Conservation (phyloP, 2,888 invertebrate genomes). For the Plemyria rubiginata region DNA sequence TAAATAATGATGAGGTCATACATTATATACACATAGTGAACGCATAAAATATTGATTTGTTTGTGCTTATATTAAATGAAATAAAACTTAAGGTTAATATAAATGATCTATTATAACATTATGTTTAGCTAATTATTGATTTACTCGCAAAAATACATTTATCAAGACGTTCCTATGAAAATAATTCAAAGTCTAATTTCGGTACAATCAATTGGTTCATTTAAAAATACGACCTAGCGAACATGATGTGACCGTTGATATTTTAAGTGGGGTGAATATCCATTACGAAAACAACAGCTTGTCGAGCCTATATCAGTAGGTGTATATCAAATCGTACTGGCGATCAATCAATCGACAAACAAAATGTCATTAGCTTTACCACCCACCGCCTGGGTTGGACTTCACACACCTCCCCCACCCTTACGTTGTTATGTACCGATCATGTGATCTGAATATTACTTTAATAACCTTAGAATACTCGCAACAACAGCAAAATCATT, state of each 20-base stretch:
- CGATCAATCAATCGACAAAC: constrained; percentile 54
- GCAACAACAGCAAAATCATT: too few relatives aligned
- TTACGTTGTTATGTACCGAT: constrained; percentile 15
- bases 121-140: too few relatives aligned
- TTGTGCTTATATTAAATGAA: too few relatives aligned
- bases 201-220: too few relatives aligned
- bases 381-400: constrained; percentile 37
- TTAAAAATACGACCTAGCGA: not conserved
- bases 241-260: not conserved
- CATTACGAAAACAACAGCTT: not conserved
- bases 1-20: too few relatives aligned
- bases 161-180: too few relatives aligned
- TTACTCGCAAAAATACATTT: too few relatives aligned
- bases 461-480: not conserved
- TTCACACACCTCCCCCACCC: constrained; percentile 21
- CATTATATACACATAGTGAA: too few relatives aligned
- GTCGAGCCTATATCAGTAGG: constrained; percentile 21
- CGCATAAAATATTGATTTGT: too few relatives aligned
- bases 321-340: constrained; percentile 40
- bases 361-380: constrained; percentile 49
- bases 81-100: too few relatives aligned
- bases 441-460: constrained; percentile 22
- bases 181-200: too few relatives aligned
- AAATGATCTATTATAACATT: too few relatives aligned
- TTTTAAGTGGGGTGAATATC: constrained; percentile 20